These are phyloP conservation scores for Nylanderia fulva DNA, from an alignment of 1,140 invertebrate genomes.

Conservation along the genomic window DNA sequence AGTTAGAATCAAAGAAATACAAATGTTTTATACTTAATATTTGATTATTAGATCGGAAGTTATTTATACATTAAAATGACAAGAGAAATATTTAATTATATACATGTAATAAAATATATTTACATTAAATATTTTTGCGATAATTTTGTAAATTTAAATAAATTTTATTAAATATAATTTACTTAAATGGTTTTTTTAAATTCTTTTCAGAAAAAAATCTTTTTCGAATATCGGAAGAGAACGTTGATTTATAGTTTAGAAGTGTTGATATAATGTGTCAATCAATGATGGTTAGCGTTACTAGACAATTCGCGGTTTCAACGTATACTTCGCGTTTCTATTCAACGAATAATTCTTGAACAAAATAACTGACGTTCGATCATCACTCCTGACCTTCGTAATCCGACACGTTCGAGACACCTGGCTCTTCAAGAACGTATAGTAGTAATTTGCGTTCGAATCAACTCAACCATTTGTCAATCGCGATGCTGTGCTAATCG, in stretches of 20 bases:
- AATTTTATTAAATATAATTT: background rate
- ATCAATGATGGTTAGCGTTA: background rate
- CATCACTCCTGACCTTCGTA: slow-evolving; percentile 40
- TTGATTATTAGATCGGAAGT: background rate
- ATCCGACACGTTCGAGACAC: slow-evolving; percentile 32
- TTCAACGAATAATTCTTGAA: slow-evolving; percentile 55
- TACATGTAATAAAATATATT: background rate
- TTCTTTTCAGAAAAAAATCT: background rate
- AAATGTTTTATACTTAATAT: too few relatives aligned
- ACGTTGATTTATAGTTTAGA: background rate
- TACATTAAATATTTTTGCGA: background rate
- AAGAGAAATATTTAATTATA: background rate
- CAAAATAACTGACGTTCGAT: slow-evolving; percentile 30
- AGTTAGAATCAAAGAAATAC: too few relatives aligned
- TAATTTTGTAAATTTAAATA: background rate
- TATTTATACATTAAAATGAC: too few relatives aligned
- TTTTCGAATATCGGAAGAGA: background rate
- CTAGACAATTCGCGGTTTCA: slow-evolving; percentile 13
- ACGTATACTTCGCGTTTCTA: slow-evolving; percentile 27
- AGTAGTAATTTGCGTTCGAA: slow-evolving; percentile 54
- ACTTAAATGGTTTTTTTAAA: background rate
- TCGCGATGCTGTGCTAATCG: background rate
- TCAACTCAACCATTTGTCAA: slow-evolving; percentile 45
- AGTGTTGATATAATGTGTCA: background rate
- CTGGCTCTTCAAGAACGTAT: slow-evolving; percentile 7